Base-by-base conservation (phyloP, 2,888 invertebrate species). In the Erannis defoliaria region DNA sequence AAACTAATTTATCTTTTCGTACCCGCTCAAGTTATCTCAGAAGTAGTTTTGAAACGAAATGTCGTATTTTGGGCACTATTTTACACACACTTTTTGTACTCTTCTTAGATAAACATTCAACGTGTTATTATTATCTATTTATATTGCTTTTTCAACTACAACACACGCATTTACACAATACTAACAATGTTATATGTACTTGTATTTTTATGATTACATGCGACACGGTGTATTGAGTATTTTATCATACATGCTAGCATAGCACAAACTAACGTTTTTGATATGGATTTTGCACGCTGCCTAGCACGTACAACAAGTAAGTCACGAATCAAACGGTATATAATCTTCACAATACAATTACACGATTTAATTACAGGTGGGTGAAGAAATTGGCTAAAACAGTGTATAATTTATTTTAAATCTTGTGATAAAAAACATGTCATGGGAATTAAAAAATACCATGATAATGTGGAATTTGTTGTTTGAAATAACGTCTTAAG, bases 291-390 rank as follows among this genome's bases (percentile, higher is more conserved):
- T 88, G 90, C 91, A 93, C 93, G 94, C 94, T 82, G 91, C 91
- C 84, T 83, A 94, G 94, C 94, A 94, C 93, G 94, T 94, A 72
- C 94, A 94, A 85, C 94, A 94, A 94, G 94, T 94, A 94, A 94
- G 94, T 94, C 73, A 66, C 64, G 55, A 63, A 62, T 51, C 37
- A 58, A 35, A 60, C 61, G 71, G 70, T 68, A 73, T 66, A 61
- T 55, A 62, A 58, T n/a, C n/a, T n/a, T n/a, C 46, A 53, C 46
- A 16, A 40, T 43, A 14, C 2, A 12, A 33, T 33, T 42, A 26
- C 8, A 26, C 5, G 5, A 26, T 26, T 26, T 1, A 16, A 31
- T 45, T 70, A 45, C 37, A 55, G 71, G 68, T 64, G 65, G 64
- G 66, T 66, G 61, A 35, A 14, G 8, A 9, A 26, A 54, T 61